phyloP scores from a whole-genome alignment of 92 coral and sea anemone species.

The Heteractis magnifica region DNA sequence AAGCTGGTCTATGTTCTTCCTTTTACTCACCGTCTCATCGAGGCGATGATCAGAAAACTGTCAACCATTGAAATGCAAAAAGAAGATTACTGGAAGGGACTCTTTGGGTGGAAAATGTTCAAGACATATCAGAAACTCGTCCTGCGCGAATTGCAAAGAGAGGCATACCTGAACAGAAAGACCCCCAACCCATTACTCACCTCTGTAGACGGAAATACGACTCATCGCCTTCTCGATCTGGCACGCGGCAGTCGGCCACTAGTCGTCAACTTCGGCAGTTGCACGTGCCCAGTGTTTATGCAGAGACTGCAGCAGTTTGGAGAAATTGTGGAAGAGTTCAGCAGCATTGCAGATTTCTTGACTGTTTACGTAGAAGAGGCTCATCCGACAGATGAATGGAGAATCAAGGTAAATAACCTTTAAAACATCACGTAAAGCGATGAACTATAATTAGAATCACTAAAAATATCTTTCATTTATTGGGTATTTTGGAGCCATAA shows the following conservation, averaged over 20 bases:
- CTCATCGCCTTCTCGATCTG: slow-evolving; percentile 68
- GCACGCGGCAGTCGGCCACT: slow-evolving; percentile 73
- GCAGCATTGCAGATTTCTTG: slow-evolving; percentile 73
- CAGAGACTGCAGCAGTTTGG: slow-evolving; percentile 64
- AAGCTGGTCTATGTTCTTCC: slow-evolving; percentile 44
- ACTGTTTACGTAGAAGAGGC: slow-evolving; percentile 85
- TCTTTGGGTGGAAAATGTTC: slow-evolving; percentile 88
- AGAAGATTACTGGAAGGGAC: slow-evolving; percentile 69
- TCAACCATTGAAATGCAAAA: slow-evolving; percentile 48
- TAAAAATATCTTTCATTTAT: neutral
- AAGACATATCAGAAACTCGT: slow-evolving; percentile 58
- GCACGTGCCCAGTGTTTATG: slow-evolving; percentile 88
- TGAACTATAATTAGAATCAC: neutral
- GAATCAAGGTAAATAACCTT: slow-evolving; percentile 62
- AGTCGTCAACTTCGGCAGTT: slow-evolving; percentile 87
- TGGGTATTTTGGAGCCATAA: neutral
- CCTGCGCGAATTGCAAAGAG: slow-evolving; percentile 58
- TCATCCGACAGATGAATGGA: slow-evolving; percentile 91
- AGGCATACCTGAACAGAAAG: slow-evolving; percentile 42
- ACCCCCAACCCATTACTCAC: slow-evolving; percentile 79
- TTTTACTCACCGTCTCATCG: slow-evolving; percentile 35
- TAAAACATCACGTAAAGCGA: neutral
- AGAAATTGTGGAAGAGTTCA: slow-evolving; percentile 64
- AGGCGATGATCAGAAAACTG: slow-evolving; percentile 31
- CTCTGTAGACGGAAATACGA: slow-evolving; percentile 69